A percentile compares a stretch with the other conserved stretches of the same genome.
phyloP scores from a whole-genome alignment of 2,888 invertebrate species.

The Blomia tropicalis region DNA sequence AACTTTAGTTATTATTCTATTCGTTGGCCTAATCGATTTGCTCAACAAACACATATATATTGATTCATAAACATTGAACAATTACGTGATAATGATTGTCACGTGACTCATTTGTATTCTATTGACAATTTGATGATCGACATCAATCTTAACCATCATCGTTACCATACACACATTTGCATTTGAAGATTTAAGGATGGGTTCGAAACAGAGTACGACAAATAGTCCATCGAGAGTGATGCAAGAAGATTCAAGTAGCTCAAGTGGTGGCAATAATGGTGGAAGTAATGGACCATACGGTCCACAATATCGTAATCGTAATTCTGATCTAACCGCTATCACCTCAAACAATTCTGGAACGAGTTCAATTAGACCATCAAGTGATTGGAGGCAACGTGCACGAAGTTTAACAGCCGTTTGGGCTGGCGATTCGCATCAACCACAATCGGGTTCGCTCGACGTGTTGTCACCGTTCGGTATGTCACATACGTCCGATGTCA shows the following conservation, averaged over 20 bases:
- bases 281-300: not conserved
- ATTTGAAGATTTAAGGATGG: not conserved
- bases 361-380: too few relatives aligned
- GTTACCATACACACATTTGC: too few relatives aligned
- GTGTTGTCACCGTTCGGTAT: constrained; percentile 27
- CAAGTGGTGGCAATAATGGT: not conserved
- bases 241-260: not conserved
- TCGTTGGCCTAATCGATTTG: too few relatives aligned
- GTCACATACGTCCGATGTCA: constrained; percentile 18
- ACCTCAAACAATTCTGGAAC: too few relatives aligned
- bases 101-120: too few relatives aligned
- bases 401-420: constrained; percentile 29
- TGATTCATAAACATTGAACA: too few relatives aligned
- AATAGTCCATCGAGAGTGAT: not conserved
- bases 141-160: not conserved
- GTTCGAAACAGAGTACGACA: constrained; percentile 21
- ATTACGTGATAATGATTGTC: too few relatives aligned
- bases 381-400: constrained; percentile 29
- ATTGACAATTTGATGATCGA: not conserved
- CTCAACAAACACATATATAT: too few relatives aligned
- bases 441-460: constrained; percentile 19
- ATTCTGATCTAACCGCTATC: too few relatives aligned
- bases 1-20: too few relatives aligned
- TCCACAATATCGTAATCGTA: not conserved
- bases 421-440: constrained; percentile 28